Evolutionary conservation across 1,140 invertebrate species (phyloP).

Genomic region (Odontomachus brunneus): DNA sequence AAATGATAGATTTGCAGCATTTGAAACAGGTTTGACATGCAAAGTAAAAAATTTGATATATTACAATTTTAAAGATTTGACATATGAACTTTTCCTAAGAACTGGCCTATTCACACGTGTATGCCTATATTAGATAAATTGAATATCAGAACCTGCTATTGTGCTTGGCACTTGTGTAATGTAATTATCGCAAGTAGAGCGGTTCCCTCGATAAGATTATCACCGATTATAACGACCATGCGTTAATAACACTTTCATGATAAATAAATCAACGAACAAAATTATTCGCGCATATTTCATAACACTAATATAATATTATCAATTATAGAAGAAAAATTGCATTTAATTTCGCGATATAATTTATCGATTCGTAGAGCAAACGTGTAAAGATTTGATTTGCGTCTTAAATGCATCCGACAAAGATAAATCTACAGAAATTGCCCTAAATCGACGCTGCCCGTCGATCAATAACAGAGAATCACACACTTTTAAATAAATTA

Average conservation of each 20-base stretch:
- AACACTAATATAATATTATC: slow-evolving; percentile 45
- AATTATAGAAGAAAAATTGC: slow-evolving; percentile 44
- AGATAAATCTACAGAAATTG: slow-evolving; percentile 64
- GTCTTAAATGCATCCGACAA: slow-evolving; percentile 68
- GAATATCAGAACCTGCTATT: slow-evolving; percentile 20
- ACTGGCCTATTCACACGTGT: background rate
- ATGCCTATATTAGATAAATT: slow-evolving; percentile 17
- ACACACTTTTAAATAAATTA: slow-evolving; percentile 67
- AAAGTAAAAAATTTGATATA: slow-evolving; percentile 32
- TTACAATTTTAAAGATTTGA: slow-evolving; percentile 14
- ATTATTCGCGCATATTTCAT: background rate
- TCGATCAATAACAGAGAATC: slow-evolving; percentile 65
- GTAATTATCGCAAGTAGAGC: slow-evolving; percentile 18
- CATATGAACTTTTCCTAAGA: slow-evolving; percentile 7
- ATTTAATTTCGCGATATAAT: slow-evolving; percentile 59
- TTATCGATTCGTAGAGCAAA: slow-evolving; percentile 35
- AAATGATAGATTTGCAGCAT: slow-evolving; percentile 31
- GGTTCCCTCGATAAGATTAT: slow-evolving; percentile 9
- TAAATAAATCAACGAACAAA: slow-evolving; percentile 22
- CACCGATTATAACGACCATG: background rate
- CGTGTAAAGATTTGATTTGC: slow-evolving; percentile 48
- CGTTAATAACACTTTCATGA: slow-evolving; percentile 2
- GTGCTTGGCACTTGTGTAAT: slow-evolving; percentile 58
- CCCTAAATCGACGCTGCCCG: slow-evolving; percentile 62
- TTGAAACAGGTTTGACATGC: slow-evolving; percentile 4